A percentile compares a stretch with the other conserved stretches of the same genome.
Conservation (phyloP, 2,797 vertebrate species). For the Syndactyla subalaris region DNA sequence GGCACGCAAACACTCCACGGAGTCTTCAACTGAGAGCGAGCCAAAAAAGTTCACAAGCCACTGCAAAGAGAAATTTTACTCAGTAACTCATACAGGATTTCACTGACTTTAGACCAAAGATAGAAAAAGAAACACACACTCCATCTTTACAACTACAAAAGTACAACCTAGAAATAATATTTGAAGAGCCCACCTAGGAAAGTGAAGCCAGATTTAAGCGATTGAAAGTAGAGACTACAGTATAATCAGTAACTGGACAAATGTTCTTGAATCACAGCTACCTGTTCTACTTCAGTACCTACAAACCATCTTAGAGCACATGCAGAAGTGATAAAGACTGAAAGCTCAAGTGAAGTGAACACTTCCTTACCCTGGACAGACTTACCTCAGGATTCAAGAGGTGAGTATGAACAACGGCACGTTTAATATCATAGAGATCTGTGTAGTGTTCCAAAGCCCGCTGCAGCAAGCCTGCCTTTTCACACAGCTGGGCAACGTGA, state of each 20-base stretch:
- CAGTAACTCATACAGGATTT: neutral
- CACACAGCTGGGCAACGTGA: slow-evolving; percentile 92
- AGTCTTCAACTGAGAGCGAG: slow-evolving; percentile 90
- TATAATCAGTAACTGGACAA: neutral
- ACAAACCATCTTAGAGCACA: neutral
- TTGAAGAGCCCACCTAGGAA: neutral
- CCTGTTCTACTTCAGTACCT: neutral
- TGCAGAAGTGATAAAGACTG: neutral
- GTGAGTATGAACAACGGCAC: slow-evolving; percentile 88
- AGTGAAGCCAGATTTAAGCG: neutral
- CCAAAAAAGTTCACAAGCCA: slow-evolving; percentile 95
- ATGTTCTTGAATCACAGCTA: neutral
- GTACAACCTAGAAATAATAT: neutral
- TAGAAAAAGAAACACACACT: neutral
- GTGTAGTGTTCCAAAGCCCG: slow-evolving; percentile 91
- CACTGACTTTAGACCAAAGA: neutral
- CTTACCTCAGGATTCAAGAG: slow-evolving; percentile 91
- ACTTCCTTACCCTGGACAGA: neutral
- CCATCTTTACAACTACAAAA: neutral
- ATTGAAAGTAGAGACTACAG: neutral
- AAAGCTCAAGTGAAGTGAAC: neutral
- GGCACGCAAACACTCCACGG: slow-evolving; percentile 87
- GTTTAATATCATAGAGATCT: slow-evolving; percentile 89
- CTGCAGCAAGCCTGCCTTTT: slow-evolving; percentile 92
- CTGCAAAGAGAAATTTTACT: slow-evolving; percentile 69